phyloP scores from a whole-genome alignment of 1,140 invertebrate species.

The Anthonomus grandis region DNA sequence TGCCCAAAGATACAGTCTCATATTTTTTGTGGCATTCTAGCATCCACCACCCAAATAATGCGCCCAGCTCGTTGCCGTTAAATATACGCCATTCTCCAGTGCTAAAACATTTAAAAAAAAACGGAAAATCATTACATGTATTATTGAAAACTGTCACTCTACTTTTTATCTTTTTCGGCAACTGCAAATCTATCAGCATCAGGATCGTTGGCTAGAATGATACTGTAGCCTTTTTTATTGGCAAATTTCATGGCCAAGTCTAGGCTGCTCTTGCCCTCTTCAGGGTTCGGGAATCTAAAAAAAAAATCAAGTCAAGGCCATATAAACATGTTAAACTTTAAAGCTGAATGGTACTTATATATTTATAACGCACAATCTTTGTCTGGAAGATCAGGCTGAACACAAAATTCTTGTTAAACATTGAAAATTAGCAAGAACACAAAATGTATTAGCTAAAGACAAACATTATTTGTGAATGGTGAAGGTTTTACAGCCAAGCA shows the following conservation, averaged over 20 bases:
- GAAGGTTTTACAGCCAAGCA: no score
- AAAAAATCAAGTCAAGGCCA: background rate
- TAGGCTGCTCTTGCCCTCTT: constrained; percentile 89
- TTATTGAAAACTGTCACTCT: no score
- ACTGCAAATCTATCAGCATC: constrained; percentile 96
- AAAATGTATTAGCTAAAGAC: no score
- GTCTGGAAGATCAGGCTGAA: no score
- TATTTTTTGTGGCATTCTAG: constrained; percentile 59
- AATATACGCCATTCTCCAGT: constrained; percentile 87
- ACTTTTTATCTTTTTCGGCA: constrained; percentile 70
- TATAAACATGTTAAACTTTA: background rate
- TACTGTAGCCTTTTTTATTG: constrained; percentile 60
- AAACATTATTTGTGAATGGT: no score
- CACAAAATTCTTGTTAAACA: no score
- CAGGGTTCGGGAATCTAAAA: constrained; percentile 91
- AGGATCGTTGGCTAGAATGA: constrained; percentile 97
- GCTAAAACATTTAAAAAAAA: constrained; percentile 25
- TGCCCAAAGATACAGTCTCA: constrained; percentile 50
- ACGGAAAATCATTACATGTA: background rate
- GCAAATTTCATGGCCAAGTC: constrained; percentile 84
- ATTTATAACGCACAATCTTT: background rate
- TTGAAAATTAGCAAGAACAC: no score
- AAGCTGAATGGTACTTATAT: background rate
- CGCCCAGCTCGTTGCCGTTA: constrained; percentile 93
- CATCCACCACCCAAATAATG: constrained; percentile 94